Evolutionary conservation across 1,140 invertebrate species (phyloP), one percentile per base, ranked within the genome.

Genomic region (Drosophila chauvacae): DNA sequence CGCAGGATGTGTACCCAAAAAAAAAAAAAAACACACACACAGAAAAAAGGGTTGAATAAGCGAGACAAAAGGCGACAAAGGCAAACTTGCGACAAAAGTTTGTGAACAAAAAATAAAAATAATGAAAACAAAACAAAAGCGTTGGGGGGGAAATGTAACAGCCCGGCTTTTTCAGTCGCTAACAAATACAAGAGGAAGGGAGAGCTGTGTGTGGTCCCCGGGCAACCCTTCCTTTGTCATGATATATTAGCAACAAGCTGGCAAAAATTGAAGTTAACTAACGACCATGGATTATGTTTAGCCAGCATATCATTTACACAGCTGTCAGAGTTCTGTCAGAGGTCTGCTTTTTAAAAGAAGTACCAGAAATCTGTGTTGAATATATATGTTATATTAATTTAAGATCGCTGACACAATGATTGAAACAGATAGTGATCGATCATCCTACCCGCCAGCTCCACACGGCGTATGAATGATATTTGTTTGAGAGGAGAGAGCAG

Each of bases 241-340:
- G 71, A 87, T 76, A 77, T 73, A 86, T 86, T 81, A 65, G 65
- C 82, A 79, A 69, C 76, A 82, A 79, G 75, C 79, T 72, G 70
- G 60, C 60, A 62, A 48, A 85, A 80, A 77, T 80, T 71, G 48
- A 80, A 80, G 59, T 77, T 78, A 75, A 63, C 39, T 62, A 51
- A 56, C 18, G 51, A 35, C 13, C 9, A 4, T 1, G 28, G 55
- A 18, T 26, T 60, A 35, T 42, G 30, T 23, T 66, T 30, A 30
- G 57, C 23, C 20, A 13, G 61, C 44, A 58, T 62, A 78, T 78
- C 63, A 63, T 62, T 78, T 69, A 69, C 63, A 68, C 10, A 30
- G 53, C 47, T 26, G 44, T 18, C 48, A 18, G 20, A n/a, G 45
- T 9, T 16, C 3, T 16, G 45, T 3, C 20, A 23, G 20, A 23